Evolutionary conservation across 2,797 vertebrate genomes (phyloP).

Genomic region (Scleropages formosus): DNA sequence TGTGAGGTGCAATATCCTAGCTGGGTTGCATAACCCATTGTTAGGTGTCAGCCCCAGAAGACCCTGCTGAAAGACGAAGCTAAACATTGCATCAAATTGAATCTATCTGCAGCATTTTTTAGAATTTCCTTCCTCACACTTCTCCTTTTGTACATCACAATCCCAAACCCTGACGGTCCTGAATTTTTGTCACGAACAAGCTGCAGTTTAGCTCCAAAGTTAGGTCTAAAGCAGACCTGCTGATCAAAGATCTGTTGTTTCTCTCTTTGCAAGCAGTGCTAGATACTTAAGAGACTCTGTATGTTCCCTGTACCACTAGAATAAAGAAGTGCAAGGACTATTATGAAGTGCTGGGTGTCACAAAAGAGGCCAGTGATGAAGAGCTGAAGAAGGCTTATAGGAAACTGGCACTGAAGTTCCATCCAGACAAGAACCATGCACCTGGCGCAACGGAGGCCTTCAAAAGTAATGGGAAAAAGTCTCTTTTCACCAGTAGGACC

Average conservation of each 20-base stretch:
- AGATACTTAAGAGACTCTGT: background rate
- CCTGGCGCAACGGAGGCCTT: conserved; percentile 95
- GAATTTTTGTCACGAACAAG: too few species aligned
- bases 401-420: conserved; percentile 93
- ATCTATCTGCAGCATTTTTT: too few species aligned
- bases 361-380: conserved; percentile 86
- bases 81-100: background rate
- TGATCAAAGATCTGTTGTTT: background rate
- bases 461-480: conserved; percentile 76
- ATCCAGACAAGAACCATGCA: conserved; percentile 95
- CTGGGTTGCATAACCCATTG: background rate
- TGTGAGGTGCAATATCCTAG: conserved; percentile 7
- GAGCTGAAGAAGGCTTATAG: conserved; percentile 96
- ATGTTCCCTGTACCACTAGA: conserved; percentile 55
- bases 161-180: too few species aligned
- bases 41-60: background rate
- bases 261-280: background rate
- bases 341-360: conserved; percentile 92
- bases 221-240: background rate
- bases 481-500: background rate
- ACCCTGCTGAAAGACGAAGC: background rate
- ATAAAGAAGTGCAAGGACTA: conserved; percentile 98
- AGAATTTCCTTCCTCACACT: too few species aligned
- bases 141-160: too few species aligned
- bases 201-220: background rate